Evolutionary conservation across 2,113 vertebrate species (phyloP), one percentile per base, ranked within the genome.

Genomic region (Microcebus murinus): DNA sequence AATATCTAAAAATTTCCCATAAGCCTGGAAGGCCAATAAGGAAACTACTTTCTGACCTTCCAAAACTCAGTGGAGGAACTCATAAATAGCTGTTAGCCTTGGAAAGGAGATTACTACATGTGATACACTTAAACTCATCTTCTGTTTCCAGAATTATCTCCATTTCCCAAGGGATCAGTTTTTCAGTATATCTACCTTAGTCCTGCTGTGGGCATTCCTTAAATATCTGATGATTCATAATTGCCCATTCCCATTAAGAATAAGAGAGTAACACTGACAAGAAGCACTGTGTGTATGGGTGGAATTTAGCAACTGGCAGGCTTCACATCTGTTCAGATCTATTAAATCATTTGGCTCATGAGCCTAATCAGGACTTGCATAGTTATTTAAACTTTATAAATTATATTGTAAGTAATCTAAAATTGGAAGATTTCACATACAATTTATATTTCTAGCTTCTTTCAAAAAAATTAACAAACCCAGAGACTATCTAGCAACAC

Each of bases 121-220:
- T 94, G 23, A 88, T 61, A 67, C 14, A 71, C 25, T 63, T 93
- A 93, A 77, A 88, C 8, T 31, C 76, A 7, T 85, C 50, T 95
- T 95, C 29, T 93, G 71, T 82, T 96, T 93, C n/a, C 77, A 97
- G 57, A 96, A 91, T 89, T 88, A 70, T 31, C 39, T 88, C 50
- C 82, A 59, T 83, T 95, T 95, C 70, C 85, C 27, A 74, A 95
- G 50, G 39, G 31, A 88, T 18, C 6, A 4, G 34, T 36, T 96
- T 95, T 94, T 90, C 45, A 81, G 8, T 76, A 29, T 67, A 50
- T 90, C 36, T 70, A 65, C 23, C 31, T 91, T 81, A 70, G 50
- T 85, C 29, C 77, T 71, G 52, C 48, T 96, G n/a, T 20, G 80
- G 50, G 55, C 21, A 81, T 57, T 93, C 77, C 39, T 91, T 63